A percentile compares a stretch with the other conserved stretches of the same genome.
Conservation (phyloP, 2,888 invertebrate genomes). For the Trichacis sp. region DNA sequence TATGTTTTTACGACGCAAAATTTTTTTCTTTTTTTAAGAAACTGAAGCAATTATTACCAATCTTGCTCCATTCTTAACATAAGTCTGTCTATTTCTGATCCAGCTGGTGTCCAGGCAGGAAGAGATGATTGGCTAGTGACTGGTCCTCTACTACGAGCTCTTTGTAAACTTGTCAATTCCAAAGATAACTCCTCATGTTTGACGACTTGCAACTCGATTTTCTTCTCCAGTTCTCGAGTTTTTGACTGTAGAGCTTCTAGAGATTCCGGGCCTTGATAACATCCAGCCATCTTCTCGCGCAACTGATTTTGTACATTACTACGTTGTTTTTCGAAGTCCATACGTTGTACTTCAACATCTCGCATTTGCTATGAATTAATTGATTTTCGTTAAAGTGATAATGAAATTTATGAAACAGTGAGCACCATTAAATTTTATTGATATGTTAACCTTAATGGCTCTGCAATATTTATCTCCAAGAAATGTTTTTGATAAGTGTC, state of each 20-base stretch:
- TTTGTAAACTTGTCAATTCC: conserved; percentile 82
- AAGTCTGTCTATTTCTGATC: conserved; percentile 89
- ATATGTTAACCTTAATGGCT: background rate
- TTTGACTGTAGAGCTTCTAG: conserved; percentile 83
- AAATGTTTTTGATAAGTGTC: background rate
- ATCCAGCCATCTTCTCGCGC: conserved; percentile 71
- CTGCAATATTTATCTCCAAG: background rate
- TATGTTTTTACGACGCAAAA: too few relatives aligned
- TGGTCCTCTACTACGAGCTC: conserved; percentile 69
- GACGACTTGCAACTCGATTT: conserved; percentile 78
- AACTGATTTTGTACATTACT: conserved; percentile 81
- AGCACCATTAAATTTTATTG: background rate
- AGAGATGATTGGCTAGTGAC: conserved; percentile 61
- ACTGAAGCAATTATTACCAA: conserved; percentile 47
- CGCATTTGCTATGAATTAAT: conserved; percentile 75
- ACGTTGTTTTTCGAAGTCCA: conserved; percentile 83
- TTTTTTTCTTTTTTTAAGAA: too few relatives aligned
- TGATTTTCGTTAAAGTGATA: too few relatives aligned
- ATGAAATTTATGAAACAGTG: too few relatives aligned
- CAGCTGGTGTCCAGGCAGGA: conserved; percentile 70
- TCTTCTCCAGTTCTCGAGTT: conserved; percentile 91
- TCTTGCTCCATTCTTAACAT: conserved; percentile 95
- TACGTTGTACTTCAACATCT: conserved; percentile 82
- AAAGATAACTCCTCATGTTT: conserved; percentile 91
- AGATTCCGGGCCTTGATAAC: conserved; percentile 74